phyloP scores from a whole-genome alignment of 37 sponge, comb jelly and placozoan genomes.

The Ianthella basta region DNA sequence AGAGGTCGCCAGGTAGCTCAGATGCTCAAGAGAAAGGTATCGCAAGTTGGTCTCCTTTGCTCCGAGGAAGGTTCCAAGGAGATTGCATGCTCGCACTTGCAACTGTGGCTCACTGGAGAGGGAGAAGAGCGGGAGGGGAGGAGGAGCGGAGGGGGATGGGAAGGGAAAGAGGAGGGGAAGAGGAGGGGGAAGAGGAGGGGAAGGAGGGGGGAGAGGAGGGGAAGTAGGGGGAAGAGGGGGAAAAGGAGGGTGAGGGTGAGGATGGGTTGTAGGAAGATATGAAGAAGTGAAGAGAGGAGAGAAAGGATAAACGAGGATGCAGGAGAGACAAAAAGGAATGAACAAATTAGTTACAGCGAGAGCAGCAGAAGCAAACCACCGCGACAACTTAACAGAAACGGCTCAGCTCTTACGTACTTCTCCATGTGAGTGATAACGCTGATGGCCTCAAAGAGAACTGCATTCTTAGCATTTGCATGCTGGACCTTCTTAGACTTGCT shows the following conservation, averaged over 20 bases:
- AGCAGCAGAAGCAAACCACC: no score
- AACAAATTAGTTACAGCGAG: no score
- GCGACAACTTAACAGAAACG: no score
- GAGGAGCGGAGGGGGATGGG: not conserved
- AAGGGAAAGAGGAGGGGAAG: not conserved
- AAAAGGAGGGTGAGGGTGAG: no score
- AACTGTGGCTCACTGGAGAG: slow-evolving; percentile 79
- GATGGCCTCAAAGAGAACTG: slow-evolving; percentile 95
- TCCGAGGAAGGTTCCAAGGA: slow-evolving; percentile 82
- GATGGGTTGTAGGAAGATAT: no score
- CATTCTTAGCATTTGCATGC: slow-evolving; percentile 93
- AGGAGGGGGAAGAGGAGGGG: not conserved
- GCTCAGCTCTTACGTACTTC: slow-evolving; percentile 44
- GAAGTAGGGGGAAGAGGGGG: not conserved
- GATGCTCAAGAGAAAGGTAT: slow-evolving; percentile 89
- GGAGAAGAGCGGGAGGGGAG: not conserved
- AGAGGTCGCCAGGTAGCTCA: slow-evolving; percentile 80
- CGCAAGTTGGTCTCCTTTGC: slow-evolving; percentile 91
- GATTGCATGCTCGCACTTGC: slow-evolving; percentile 87
- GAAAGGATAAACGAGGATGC: no score
- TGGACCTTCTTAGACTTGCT: slow-evolving; percentile 93
- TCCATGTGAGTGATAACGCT: slow-evolving; percentile 94
- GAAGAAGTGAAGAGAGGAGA: no score
- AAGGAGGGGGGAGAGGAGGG: not conserved
- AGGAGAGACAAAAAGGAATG: no score